Evolutionary conservation across 1,140 invertebrate genomes (phyloP), one percentile per base, ranked within the genome.

Genomic region (Monomorium pharaonis): DNA sequence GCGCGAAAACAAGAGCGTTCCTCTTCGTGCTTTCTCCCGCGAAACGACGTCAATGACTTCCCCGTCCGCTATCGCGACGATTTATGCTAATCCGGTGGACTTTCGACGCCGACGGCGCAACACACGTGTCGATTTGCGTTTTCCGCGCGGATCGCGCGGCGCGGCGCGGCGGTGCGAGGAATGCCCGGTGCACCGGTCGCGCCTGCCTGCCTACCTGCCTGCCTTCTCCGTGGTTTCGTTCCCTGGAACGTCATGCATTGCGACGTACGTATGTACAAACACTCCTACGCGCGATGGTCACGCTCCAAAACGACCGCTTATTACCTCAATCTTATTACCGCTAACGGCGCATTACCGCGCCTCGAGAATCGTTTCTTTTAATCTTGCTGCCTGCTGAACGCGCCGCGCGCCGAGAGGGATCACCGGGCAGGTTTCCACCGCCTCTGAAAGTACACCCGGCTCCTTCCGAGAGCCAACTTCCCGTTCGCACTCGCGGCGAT

Each of bases 261-360:
- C 80, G 42, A 74, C 74, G 47, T 54, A 77, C 27, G 56, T 69
- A n/a, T 69, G 33, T 58, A 88, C 44, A 62, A 77, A 84, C 86
- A 77, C 89, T 51, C 75, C 67, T 85, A 87, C 49, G 51, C 30
- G 49, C 37, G 69, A 72, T 89, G 88, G 94, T 95, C 94, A 95
- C 94, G 94, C 94, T 95, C 94, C 93, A 94, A 94, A 95, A 95
- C 93, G 89, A 91, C 92, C 85, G 60, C 91, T 94, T 93, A 94
- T 94, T 94, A 93, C 92, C 92, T 92, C 91, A 93, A 92, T 93
- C 93, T 91, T 93, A 94, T 92, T 93, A 93, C 85, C 87, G 87
- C 88, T 92, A 93, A 91, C 92, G 90, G 91, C 77, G 87, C 89
- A 91, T 91, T 91, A 91, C 87, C 85, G 84, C 60, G 49, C 85